These are phyloP conservation scores for Acronicta psi DNA, from an alignment of 2,888 invertebrate genomes.

Conservation along the genomic window DNA sequence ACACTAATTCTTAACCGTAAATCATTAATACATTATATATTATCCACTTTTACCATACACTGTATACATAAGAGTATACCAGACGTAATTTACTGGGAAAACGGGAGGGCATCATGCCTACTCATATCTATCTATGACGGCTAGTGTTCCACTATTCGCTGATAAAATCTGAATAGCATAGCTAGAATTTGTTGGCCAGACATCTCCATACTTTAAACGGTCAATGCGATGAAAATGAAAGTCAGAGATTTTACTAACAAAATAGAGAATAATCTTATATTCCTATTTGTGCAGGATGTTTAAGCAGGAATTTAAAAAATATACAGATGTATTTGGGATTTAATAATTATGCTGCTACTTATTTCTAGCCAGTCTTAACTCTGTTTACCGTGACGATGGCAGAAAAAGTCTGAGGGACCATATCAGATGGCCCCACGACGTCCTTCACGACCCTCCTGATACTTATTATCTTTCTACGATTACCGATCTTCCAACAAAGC, in stretches of 20 bases:
- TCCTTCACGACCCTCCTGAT: conserved; percentile 13
- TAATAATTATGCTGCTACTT: background rate
- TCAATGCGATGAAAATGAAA: background rate
- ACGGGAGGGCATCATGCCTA: conserved; percentile 18
- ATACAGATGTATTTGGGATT: background rate
- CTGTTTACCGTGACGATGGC: conserved; percentile 2
- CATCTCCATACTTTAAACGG: background rate
- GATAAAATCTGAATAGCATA: conserved; percentile 9
- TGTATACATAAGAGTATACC: conserved; percentile 14
- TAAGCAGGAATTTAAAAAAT: too few species aligned
- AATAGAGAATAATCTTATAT: background rate
- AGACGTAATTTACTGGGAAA: conserved; percentile 33
- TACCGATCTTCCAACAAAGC: conserved; percentile 37
- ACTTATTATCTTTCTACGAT: conserved; percentile 35
- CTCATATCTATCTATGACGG: conserved; percentile 36
- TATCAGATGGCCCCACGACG: conserved; percentile 19
- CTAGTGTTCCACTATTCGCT: conserved; percentile 14
- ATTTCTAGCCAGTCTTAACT: background rate
- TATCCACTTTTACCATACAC: background rate
- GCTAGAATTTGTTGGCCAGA: background rate
- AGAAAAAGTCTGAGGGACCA: conserved; percentile 14
- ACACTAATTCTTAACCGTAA: conserved; percentile 33
- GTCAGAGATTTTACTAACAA: background rate
- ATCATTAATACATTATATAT: conserved; percentile 1
- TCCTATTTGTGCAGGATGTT: too few species aligned